A percentile compares a stretch with the other conserved stretches of the same genome.
Conservation (phyloP, 2,888 invertebrate genomes). For the Drosophila kanekoi region DNA sequence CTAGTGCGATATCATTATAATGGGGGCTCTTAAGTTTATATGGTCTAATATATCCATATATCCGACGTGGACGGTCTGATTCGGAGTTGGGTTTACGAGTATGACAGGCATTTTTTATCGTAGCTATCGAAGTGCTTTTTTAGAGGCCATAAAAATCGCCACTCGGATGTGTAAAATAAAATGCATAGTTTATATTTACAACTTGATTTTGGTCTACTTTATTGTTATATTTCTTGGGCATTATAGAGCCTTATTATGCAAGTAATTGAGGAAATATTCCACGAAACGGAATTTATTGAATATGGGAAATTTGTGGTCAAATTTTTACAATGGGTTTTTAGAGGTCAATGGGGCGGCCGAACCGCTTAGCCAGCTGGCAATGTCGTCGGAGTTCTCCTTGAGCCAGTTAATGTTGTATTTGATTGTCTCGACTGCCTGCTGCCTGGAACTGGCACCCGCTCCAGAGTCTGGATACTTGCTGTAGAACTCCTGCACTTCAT, state of each 20-base stretch:
- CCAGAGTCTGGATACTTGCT: slow-evolving; percentile 92
- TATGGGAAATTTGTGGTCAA: slow-evolving; percentile 10
- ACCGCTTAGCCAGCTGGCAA: slow-evolving; percentile 87
- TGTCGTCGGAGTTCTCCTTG: slow-evolving; percentile 86
- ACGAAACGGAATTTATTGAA: slow-evolving; percentile 9
- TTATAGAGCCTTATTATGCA: slow-evolving; percentile 21
- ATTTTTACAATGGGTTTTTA: slow-evolving; percentile 35
- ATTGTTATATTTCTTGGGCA: slow-evolving; percentile 47
- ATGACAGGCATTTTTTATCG: slow-evolving; percentile 25
- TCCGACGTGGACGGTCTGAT: slow-evolving; percentile 34
- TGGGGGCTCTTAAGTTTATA: slow-evolving; percentile 39
- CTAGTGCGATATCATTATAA: slow-evolving; percentile 23
- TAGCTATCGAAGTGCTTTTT: slow-evolving; percentile 23
- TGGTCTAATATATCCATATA: slow-evolving; percentile 37
- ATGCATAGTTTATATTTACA: slow-evolving; percentile 53
- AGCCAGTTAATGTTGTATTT: slow-evolving; percentile 93
- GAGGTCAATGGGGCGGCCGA: slow-evolving; percentile 26
- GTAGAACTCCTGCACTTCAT: slow-evolving; percentile 92
- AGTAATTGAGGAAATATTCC: slow-evolving; percentile 20
- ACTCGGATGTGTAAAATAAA: slow-evolving; percentile 40
- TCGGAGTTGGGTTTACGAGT: slow-evolving; percentile 6
- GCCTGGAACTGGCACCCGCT: slow-evolving; percentile 90
- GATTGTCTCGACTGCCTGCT: slow-evolving; percentile 91
- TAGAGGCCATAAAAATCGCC: slow-evolving; percentile 60
- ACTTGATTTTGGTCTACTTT: slow-evolving; percentile 43